Base-by-base conservation (phyloP, 2,888 invertebrate genomes). In the Serripes groenlandicus region DNA sequence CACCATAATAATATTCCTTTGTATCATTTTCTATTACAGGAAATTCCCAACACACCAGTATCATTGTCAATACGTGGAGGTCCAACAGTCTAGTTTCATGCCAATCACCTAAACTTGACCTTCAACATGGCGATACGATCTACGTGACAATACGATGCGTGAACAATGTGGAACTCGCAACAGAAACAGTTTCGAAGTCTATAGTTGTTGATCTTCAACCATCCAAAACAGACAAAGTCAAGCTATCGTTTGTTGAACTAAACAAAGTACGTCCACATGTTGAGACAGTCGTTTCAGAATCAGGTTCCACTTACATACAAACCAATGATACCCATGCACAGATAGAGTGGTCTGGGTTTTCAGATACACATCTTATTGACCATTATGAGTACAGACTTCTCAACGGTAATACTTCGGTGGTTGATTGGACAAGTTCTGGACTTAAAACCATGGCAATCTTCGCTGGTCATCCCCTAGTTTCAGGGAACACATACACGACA, bases 391-490 rank as follows among this genome's bases (percentile, higher is more conserved):
- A 62, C 34, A 32, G 62, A 34, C 62, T 62, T 28, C 34, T 62
- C 2, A 15, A 62, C 11, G 32, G 34, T 2, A 34, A 34, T 32
- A 3, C 32, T 18, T 21, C 62, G 15, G 15, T 62, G 1, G 11
- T 62, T 21, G 34, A 62, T 62, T 62, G 62, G 62, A 34, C 62
- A 34, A 62, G 62, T n/a, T 32, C 62, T 2, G 62, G 62, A 11
- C 15, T 9, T 18, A 62, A 62, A 62, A 34, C 34, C 11, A 62
- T 62, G 62, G 62, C 34, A 35, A 34, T n/a, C 18, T 15, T 62
- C 21, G 3, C 34, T 32, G 62, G 62, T 21, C n/a, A 34, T 62
- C 34, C 62, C 1, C 21, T 62, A 3, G 32, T 21, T 34, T 62
- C 34, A 18, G 62, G 35, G 3, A 62, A 32, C 34, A 62, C 62